Evolutionary conservation across 2,888 invertebrate genomes (phyloP).

Genomic region (Dasypolia templi): DNA sequence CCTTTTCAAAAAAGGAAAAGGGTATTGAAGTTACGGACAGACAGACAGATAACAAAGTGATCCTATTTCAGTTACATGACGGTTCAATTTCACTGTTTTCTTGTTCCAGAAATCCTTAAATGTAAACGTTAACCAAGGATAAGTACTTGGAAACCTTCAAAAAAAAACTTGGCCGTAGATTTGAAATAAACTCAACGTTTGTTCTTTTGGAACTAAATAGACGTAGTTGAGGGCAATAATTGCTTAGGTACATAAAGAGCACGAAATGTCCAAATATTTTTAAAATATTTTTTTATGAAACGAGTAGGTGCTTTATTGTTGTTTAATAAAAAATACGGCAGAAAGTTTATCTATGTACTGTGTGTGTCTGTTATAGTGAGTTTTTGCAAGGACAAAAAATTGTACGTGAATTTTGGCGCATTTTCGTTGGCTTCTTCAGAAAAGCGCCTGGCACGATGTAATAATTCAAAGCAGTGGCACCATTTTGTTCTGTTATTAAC

Average conservation of each 20-base stretch:
- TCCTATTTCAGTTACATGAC: not conserved
- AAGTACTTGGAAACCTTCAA: not conserved
- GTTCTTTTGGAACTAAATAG: slow-evolving; percentile 12
- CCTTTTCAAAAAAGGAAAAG: not conserved
- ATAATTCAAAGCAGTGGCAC: not conserved
- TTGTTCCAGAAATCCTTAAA: not conserved
- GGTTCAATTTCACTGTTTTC: not conserved
- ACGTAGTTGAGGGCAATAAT: not conserved
- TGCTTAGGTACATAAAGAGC: slow-evolving; percentile 9
- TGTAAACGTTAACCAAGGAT: not conserved
- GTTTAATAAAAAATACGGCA: not conserved
- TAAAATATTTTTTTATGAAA: not conserved
- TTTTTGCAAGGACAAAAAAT: not conserved
- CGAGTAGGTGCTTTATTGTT: not conserved
- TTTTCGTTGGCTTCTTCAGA: not conserved
- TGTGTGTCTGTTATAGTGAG: not conserved
- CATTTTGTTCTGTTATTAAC: slow-evolving; percentile 1
- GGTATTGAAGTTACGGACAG: not conserved
- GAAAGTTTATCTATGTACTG: not conserved
- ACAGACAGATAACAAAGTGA: not conserved
- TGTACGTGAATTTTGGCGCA: not conserved
- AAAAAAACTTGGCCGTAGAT: not conserved
- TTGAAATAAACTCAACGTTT: not conserved
- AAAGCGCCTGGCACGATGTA: not conserved
- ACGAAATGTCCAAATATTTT: slow-evolving; percentile 3